These are phyloP conservation scores for Sinella curviseta DNA, from an alignment of 1,140 invertebrate species.

Conservation along the genomic window DNA sequence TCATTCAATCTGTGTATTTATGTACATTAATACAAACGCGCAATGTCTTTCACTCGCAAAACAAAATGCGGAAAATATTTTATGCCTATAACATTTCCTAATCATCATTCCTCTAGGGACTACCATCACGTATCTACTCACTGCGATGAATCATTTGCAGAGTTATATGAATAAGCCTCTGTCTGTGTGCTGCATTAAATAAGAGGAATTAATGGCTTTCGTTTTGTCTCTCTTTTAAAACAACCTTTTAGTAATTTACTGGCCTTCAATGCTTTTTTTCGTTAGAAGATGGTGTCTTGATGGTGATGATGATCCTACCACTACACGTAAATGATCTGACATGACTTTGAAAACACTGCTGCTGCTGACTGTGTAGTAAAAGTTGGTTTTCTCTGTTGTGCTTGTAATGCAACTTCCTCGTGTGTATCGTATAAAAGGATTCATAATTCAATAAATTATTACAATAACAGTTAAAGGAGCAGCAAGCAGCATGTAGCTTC, in stretches of 20 bases:
- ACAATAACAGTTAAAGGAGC: conserved; percentile 9
- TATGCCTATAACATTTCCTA: too few species aligned
- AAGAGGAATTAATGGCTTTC: background rate
- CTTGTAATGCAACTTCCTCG: too few species aligned
- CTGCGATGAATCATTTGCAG: background rate
- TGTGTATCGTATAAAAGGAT: too few species aligned
- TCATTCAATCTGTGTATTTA: conserved; percentile 3
- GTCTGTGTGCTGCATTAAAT: background rate
- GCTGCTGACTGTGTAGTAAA: too few species aligned
- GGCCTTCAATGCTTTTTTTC: too few species aligned
- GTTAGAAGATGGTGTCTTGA: too few species aligned
- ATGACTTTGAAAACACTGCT: too few species aligned
- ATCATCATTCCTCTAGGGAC: background rate
- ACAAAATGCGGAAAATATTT: background rate
- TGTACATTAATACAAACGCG: background rate
- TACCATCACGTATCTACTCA: background rate
- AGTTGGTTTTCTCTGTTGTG: too few species aligned
- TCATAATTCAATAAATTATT: conserved; percentile 17
- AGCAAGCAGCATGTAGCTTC: conserved; percentile 4
- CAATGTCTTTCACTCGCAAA: background rate
- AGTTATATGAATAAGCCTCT: background rate
- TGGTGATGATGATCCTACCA: too few species aligned
- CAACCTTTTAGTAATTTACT: too few species aligned
- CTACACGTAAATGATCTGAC: too few species aligned
- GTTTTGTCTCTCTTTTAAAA: conserved; percentile 6